Percentiles rank a stretch among this genome's conserved stretches.
Conservation (phyloP, 2,113 vertebrate species). For the Leiothrix lutea region DNA sequence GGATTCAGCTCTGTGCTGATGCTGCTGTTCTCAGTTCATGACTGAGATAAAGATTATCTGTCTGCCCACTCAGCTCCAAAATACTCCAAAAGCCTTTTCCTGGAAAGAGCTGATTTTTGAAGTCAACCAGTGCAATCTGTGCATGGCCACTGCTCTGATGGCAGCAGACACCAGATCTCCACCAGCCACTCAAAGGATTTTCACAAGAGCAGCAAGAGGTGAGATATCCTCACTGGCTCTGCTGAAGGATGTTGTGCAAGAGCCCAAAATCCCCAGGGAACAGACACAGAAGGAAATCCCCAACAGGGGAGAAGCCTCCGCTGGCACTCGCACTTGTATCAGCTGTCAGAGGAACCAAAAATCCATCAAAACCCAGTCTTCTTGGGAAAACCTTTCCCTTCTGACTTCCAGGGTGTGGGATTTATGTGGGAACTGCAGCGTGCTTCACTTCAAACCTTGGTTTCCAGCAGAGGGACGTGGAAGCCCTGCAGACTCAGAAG, state of each 20-base stretch:
- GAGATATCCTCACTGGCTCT: background rate
- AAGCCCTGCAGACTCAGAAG: background rate
- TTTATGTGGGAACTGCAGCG: background rate
- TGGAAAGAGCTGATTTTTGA: background rate
- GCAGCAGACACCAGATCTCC: background rate
- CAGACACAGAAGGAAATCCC: background rate
- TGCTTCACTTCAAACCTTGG: background rate
- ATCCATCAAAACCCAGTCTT: background rate
- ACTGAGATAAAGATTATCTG: background rate
- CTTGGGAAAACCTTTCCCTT: background rate
- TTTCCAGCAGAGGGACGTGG: background rate
- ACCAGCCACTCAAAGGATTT: background rate
- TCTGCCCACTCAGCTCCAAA: background rate
- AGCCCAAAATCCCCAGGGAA: background rate
- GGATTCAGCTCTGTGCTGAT: background rate
- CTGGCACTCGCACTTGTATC: background rate
- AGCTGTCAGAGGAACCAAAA: background rate
- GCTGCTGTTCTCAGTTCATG: background rate
- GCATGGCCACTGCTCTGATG: background rate
- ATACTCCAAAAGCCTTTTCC: background rate
- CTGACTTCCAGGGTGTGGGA: background rate
- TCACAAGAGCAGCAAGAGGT: background rate
- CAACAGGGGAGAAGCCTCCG: background rate
- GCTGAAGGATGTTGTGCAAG: background rate
- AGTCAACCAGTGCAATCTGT: background rate